Percentiles rank a stretch among this genome's conserved stretches.
Conservation (phyloP, 2,888 invertebrate genomes). For the Drosophila mulleri region DNA sequence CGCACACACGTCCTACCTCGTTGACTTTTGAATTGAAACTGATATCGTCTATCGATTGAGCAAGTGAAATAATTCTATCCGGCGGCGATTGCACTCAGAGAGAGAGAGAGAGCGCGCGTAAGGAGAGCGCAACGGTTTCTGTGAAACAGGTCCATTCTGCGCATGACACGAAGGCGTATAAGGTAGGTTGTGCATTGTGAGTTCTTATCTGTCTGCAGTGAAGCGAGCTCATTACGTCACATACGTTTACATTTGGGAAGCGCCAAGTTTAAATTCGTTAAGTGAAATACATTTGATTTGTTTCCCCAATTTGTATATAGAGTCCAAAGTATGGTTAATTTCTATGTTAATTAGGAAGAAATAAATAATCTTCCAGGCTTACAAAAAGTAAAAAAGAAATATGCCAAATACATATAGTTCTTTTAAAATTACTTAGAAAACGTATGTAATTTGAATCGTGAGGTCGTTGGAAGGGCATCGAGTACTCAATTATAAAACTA, state of each 20-base stretch:
- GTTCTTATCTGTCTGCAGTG: not conserved
- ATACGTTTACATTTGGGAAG: not conserved
- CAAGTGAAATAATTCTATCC: constrained; percentile 57
- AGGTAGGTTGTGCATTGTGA: constrained; percentile 7
- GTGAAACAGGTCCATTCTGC: constrained; percentile 56
- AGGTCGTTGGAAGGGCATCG: constrained; percentile 27
- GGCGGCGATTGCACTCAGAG: constrained; percentile 44
- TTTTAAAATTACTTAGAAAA: not conserved
- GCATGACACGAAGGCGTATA: not conserved
- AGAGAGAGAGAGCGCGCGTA: not conserved
- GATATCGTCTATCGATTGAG: constrained; percentile 59
- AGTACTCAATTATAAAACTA: not conserved
- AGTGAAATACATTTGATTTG: not conserved
- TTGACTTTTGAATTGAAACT: constrained; percentile 55
- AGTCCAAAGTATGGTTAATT: not conserved
- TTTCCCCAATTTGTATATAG: not conserved
- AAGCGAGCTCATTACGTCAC: constrained; percentile 23
- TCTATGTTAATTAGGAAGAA: no score
- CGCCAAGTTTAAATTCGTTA: not conserved
- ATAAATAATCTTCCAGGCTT: no score
- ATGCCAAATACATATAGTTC: no score
- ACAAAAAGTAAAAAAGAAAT: no score
- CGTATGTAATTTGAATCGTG: not conserved
- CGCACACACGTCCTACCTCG: constrained; percentile 49
- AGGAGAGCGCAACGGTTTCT: constrained; percentile 11